Evolutionary conservation across 2,888 invertebrate species (phyloP).

Genomic region (Tuta absoluta): DNA sequence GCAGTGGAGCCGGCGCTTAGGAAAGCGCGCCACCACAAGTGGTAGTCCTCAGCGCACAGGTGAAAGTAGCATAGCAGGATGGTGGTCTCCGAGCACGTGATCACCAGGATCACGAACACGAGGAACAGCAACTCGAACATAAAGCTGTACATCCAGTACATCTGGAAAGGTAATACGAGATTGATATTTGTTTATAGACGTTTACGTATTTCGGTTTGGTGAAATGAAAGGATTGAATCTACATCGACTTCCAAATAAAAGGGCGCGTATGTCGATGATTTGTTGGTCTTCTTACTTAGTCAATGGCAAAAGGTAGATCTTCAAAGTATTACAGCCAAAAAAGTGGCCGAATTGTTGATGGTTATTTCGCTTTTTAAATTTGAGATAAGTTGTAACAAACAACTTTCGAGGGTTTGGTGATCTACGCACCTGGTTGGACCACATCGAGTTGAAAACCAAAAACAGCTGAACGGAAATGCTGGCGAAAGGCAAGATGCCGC

Average conservation of each 20-base stretch:
- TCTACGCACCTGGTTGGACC: slow-evolving; percentile 85
- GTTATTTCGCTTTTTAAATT: too few species aligned
- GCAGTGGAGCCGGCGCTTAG: slow-evolving; percentile 98
- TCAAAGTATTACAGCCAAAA: too few species aligned
- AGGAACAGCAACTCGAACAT: slow-evolving; percentile 99
- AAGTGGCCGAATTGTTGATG: too few species aligned
- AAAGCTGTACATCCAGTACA: slow-evolving; percentile 87
- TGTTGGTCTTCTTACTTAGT: too few species aligned
- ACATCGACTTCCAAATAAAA: too few species aligned
- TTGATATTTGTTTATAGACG: too few species aligned
- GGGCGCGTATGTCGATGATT: too few species aligned
- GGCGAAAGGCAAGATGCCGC: slow-evolving; percentile 98
- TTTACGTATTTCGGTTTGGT: too few species aligned
- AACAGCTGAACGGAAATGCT: slow-evolving; percentile 99
- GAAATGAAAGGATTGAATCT: too few species aligned
- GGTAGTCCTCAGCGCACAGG: slow-evolving; percentile 99
- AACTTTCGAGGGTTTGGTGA: too few species aligned
- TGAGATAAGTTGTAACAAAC: too few species aligned
- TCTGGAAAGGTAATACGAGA: slow-evolving; percentile 79
- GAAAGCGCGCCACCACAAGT: slow-evolving; percentile 99
- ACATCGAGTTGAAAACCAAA: slow-evolving; percentile 98
- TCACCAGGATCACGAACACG: slow-evolving; percentile 97
- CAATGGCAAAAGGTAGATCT: too few species aligned
- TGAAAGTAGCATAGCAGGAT: slow-evolving; percentile 99
- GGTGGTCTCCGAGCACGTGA: slow-evolving; percentile 99